Evolutionary conservation across 2,888 invertebrate genomes (phyloP), one percentile per base, ranked within the genome.

Genomic region (Melolontha melolontha): DNA sequence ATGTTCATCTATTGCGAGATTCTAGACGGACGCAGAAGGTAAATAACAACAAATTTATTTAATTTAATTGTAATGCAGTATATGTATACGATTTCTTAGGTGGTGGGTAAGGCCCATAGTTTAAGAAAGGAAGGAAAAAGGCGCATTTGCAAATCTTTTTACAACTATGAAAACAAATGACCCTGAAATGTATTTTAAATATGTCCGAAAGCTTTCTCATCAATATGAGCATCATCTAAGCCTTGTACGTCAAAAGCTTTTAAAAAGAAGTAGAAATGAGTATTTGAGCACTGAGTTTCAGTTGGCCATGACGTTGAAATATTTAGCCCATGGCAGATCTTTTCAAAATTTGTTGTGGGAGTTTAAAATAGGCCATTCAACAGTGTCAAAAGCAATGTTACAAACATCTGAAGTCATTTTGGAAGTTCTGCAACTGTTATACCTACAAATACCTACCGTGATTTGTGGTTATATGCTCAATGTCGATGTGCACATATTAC

Each of bases 141-240:
- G 52, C 12, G 52, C 34, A 34, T 52, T 52, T 52, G 5, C 12
- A 47, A 47, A 47, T 47, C 47, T 47, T n/a, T 47, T 47, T 14
- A 47, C 12, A 7, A 29, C 14, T 47, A 1, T 47, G 14, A 47
- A 47, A 14, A 6, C 14, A 2, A 47, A 2, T 12, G 52, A 52
- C 34, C 52, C 52, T 7, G 52, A 52, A 34, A 52, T 52, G 52
- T 52, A 29, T 5, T 52, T 29, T 34, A 52, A 52, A 52, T 52
- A 52, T 52, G 7, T 12, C 4, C 10, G 52, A n/a, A 29, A 29
- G 52, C 52, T 52, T 6, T 34, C 34, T 52, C 1, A 52, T n/a
- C 52, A 52, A 34, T 52, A 29, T 29, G 52, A 52, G n/a, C 52
- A 52, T 27, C 50, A 22, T 22, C 50, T 50, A 22, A 50, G 50